These are phyloP conservation scores for Colistium nudipinnis DNA, from an alignment of 2,113 vertebrate species.

Conservation along the genomic window DNA sequence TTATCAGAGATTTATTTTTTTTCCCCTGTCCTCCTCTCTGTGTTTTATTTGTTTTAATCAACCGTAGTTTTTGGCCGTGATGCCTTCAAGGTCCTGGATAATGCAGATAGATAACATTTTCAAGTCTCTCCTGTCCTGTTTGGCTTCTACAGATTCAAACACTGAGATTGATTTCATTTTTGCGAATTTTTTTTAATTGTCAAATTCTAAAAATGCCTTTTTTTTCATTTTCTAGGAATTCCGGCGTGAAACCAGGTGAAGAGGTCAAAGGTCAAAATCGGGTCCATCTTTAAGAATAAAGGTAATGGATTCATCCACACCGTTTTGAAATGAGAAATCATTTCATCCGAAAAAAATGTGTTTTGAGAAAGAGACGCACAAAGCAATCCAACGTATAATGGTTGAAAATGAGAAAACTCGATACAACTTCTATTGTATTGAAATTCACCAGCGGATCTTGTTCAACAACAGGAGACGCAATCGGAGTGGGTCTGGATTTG, in stretches of 20 bases:
- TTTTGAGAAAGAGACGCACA: too few species aligned
- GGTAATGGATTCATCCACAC: too few species aligned
- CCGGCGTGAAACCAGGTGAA: neutral
- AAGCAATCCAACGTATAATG: too few species aligned
- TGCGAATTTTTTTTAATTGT: too few species aligned
- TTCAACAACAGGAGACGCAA: slow-evolving; percentile 35
- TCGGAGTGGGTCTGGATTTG: slow-evolving; percentile 23
- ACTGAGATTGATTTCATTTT: neutral
- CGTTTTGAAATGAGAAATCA: too few species aligned
- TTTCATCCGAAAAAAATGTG: too few species aligned
- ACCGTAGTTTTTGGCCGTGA: slow-evolving; percentile 20
- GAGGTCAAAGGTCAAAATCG: slow-evolving; percentile 1
- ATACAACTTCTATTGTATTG: too few species aligned
- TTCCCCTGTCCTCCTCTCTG: slow-evolving; percentile 22
- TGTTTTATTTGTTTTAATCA: slow-evolving; percentile 52
- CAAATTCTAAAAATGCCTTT: too few species aligned
- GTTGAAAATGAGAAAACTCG: too few species aligned
- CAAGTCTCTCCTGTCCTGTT: neutral
- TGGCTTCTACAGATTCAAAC: slow-evolving; percentile 8
- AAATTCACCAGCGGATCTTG: slow-evolving; percentile 22
- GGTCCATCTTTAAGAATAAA: neutral
- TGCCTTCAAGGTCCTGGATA: slow-evolving; percentile 43
- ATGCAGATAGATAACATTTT: slow-evolving; percentile 21
- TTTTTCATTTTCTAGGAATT: slow-evolving; percentile 17
- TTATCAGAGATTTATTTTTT: slow-evolving; percentile 57